phyloP scores from a whole-genome alignment of 2,888 invertebrate genomes.

The Hirtodrosophila duncani region DNA sequence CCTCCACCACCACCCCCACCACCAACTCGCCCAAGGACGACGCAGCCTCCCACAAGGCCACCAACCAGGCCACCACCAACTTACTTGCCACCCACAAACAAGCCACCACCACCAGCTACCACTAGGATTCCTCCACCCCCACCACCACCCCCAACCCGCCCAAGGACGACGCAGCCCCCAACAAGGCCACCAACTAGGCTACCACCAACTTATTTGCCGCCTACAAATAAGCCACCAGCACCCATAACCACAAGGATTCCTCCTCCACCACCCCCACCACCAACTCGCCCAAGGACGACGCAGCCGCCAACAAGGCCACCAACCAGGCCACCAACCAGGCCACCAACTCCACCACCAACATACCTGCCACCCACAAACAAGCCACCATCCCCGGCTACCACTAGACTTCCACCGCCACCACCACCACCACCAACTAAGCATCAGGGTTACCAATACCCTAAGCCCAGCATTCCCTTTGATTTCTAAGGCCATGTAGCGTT shows the following conservation, averaged over 20 bases:
- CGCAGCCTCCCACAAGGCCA: slow-evolving; percentile 41
- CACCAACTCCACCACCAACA: slow-evolving; percentile 17
- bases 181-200: slow-evolving; percentile 39
- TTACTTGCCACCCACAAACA: slow-evolving; percentile 18
- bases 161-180: slow-evolving; percentile 26
- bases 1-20: slow-evolving; percentile 34
- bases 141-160: slow-evolving; percentile 43
- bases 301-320: slow-evolving; percentile 43
- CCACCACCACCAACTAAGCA: slow-evolving; percentile 52
- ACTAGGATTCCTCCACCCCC: slow-evolving; percentile 28
- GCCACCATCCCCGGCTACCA: too few species aligned
- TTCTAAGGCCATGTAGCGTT: slow-evolving; percentile 56
- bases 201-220: slow-evolving; percentile 30
- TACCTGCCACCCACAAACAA: slow-evolving; percentile 55
- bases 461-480: slow-evolving; percentile 68
- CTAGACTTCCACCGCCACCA: slow-evolving; percentile 54
- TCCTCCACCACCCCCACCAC: slow-evolving; percentile 38
- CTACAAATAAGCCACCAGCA: slow-evolving; percentile 14
- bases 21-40: slow-evolving; percentile 37
- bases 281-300: slow-evolving; percentile 32
- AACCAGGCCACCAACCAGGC: slow-evolving; percentile 29
- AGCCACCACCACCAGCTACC: slow-evolving; percentile 15
- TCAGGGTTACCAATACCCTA: slow-evolving; percentile 73
- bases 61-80: slow-evolving; percentile 33
- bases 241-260: slow-evolving; percentile 19